Conservation (phyloP, 2,888 invertebrate genomes). For the Antitype chi region DNA sequence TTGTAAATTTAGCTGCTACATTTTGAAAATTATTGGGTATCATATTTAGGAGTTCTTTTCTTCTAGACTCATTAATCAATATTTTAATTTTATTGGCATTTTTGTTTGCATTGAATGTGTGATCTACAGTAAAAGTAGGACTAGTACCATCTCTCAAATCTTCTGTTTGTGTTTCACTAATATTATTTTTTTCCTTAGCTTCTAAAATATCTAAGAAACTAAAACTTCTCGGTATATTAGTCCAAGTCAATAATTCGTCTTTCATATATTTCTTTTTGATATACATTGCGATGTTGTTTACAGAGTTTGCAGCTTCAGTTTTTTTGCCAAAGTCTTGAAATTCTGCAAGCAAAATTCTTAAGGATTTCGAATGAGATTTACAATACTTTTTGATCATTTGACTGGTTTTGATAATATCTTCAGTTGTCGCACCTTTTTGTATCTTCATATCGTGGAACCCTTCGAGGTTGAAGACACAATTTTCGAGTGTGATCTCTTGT, state of each 20-base stretch:
- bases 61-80: conserved; percentile 53
- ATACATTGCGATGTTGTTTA: conserved; percentile 74
- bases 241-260: conserved; percentile 73
- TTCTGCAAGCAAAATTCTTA: conserved; percentile 71
- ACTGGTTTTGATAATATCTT: conserved; percentile 76
- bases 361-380: conserved; percentile 67
- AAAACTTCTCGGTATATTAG: conserved; percentile 69
- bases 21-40: conserved; percentile 26
- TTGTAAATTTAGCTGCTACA: background rate
- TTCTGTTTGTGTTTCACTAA: background rate
- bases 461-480: conserved; percentile 71
- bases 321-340: conserved; percentile 73
- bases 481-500: conserved; percentile 64
- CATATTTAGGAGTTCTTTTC: conserved; percentile 41
- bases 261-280: conserved; percentile 74
- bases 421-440: conserved; percentile 67
- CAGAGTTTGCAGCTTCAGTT: conserved; percentile 69
- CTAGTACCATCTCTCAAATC: background rate
- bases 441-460: conserved; percentile 69
- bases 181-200: background rate
- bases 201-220: conserved; percentile 63
- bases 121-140: conserved; percentile 16
- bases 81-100: conserved; percentile 44
- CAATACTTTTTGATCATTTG: conserved; percentile 77
- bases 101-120: conserved; percentile 34